phyloP scores from a whole-genome alignment of 2,797 vertebrate species.

The Peromyscus melanophrys region DNA sequence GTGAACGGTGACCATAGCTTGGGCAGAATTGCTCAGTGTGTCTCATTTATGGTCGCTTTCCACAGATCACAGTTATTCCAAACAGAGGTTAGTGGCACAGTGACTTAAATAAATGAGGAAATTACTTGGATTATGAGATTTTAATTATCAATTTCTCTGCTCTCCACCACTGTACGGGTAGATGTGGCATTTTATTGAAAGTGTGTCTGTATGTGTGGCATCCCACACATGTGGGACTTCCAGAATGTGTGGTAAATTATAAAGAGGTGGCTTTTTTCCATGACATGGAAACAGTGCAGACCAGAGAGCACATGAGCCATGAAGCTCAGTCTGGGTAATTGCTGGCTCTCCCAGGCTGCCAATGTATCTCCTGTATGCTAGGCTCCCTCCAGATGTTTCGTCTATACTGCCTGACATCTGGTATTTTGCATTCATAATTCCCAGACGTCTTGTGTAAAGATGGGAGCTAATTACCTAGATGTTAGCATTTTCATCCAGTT shows the following conservation, averaged over 20 bases:
- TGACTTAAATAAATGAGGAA: conserved; percentile 4
- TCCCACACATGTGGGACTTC: not conserved
- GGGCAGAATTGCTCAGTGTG: not conserved
- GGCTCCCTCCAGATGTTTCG: not conserved
- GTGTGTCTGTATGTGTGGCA: not conserved
- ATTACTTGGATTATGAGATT: conserved; percentile 49
- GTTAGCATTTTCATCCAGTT: conserved; percentile 45
- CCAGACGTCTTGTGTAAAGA: conserved; percentile 32
- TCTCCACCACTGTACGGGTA: not conserved
- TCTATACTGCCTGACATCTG: conserved; percentile 9
- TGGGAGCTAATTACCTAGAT: conserved; percentile 40
- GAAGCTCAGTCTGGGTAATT: not conserved
- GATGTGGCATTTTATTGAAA: not conserved
- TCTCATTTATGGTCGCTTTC: not conserved
- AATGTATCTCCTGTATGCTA: not conserved
- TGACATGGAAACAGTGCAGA: not conserved
- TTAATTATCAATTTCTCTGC: conserved; percentile 33
- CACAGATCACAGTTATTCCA: conserved; percentile 31
- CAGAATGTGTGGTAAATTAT: not conserved
- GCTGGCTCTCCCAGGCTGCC: not conserved
- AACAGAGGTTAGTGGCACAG: not conserved
- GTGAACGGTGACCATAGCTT: not conserved
- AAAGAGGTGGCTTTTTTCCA: not conserved
- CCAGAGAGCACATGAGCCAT: not conserved
- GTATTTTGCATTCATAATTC: conserved; percentile 27